Percentiles rank a stretch among this genome's conserved stretches.
Evolutionary conservation across 2,888 invertebrate genomes (phyloP).

Genomic region (Agonopterix alstromeriana): DNA sequence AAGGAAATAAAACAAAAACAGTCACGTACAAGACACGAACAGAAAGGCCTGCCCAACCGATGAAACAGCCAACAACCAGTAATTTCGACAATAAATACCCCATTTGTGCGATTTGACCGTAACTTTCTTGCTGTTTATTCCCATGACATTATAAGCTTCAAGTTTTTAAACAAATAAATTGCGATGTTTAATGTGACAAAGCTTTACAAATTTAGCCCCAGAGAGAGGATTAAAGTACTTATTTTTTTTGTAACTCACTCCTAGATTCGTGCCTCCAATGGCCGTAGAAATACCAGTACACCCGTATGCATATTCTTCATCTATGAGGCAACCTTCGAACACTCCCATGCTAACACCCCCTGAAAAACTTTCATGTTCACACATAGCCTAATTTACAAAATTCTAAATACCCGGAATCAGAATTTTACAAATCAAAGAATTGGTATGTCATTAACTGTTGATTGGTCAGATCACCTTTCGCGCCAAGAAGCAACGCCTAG

Average conservation of each 20-base stretch:
- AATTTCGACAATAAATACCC: no score
- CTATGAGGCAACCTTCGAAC: conserved; percentile 80
- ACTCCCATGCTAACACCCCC: conserved; percentile 69
- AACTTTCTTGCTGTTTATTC: no score
- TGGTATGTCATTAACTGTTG: not conserved
- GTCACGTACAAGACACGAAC: no score
- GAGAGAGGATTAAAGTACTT: not conserved
- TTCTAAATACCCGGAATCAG: no score
- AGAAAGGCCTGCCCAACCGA: no score
- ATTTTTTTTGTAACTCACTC: conserved; percentile 38
- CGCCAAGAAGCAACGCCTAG: not conserved
- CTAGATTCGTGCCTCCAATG: conserved; percentile 80
- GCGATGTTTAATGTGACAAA: no score
- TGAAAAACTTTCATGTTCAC: conserved; percentile 27
- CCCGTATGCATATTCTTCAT: conserved; percentile 85
- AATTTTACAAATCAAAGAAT: not conserved
- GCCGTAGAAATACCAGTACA: conserved; percentile 85
- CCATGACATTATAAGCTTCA: no score
- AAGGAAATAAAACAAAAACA: no score
- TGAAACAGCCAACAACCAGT: no score
- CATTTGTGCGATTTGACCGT: no score
- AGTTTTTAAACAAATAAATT: no score
- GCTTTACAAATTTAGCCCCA: no score
- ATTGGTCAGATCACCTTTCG: not conserved
- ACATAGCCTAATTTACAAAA: not conserved